phyloP scores from a whole-genome alignment of 2,797 vertebrate genomes.

The Bradypodion pumilum region DNA sequence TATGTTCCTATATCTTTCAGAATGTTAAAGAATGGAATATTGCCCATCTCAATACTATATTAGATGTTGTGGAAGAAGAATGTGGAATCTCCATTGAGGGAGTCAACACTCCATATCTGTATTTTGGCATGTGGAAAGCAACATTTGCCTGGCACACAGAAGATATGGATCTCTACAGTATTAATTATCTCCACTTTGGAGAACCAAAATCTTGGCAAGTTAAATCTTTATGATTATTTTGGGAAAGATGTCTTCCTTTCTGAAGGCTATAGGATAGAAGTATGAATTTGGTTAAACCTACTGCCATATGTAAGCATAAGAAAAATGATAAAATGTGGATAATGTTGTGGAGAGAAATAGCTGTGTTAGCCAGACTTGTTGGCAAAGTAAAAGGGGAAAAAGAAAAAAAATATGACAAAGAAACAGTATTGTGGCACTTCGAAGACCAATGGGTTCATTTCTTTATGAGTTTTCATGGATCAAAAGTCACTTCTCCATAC shows the following conservation, averaged over 20 bases:
- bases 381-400: too few relatives aligned
- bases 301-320: conserved; percentile 2
- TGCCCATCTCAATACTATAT: conserved; percentile 90
- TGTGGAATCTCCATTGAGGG: conserved; percentile 96
- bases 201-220: conserved; percentile 98
- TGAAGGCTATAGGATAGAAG: conserved; percentile 15
- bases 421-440: too few relatives aligned
- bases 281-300: background rate
- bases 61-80: conserved; percentile 94
- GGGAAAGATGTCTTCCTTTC: conserved; percentile 28
- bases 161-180: conserved; percentile 99
- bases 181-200: conserved; percentile 98
- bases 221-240: conserved; percentile 40
- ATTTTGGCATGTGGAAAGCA: conserved; percentile 99
- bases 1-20: conserved; percentile 70
- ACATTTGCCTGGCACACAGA: conserved; percentile 98
- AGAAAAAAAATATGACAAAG: too few relatives aligned
- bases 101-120: conserved; percentile 96
- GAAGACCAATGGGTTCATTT: too few relatives aligned
- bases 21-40: conserved; percentile 96
- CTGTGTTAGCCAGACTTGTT: too few relatives aligned
- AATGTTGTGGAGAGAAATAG: too few relatives aligned
- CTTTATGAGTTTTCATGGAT: too few relatives aligned
- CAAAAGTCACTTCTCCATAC: too few relatives aligned
- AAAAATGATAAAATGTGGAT: background rate